A percentile compares a stretch with the other conserved stretches of the same genome.
These are phyloP conservation scores for Simalia tracyae DNA, from an alignment of 2,797 vertebrate species.

Conservation along the genomic window DNA sequence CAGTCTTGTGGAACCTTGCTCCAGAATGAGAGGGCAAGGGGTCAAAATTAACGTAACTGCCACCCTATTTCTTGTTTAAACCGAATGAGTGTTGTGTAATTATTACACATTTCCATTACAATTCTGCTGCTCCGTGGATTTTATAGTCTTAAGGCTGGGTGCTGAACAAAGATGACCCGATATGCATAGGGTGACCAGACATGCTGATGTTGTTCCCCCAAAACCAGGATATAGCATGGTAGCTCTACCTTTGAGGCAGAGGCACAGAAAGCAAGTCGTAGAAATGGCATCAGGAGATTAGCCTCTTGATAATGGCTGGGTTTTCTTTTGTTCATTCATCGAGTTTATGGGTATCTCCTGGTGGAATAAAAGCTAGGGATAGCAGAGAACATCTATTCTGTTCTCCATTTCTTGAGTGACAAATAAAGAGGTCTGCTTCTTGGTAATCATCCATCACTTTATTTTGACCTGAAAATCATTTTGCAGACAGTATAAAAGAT, in stretches of 20 bases:
- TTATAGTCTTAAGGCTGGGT: neutral
- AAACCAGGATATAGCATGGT: neutral
- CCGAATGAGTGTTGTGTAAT: neutral
- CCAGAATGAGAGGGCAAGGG: neutral
- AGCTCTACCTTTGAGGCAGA: neutral
- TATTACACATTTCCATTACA: neutral
- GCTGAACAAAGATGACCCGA: neutral
- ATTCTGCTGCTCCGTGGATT: neutral
- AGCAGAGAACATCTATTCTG: no score
- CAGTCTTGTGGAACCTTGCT: neutral
- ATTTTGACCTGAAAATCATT: no score
- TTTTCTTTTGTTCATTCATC: no score
- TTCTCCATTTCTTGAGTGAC: no score
- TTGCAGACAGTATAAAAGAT: no score
- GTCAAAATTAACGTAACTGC: neutral
- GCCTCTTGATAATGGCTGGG: no score
- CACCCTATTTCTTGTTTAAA: conserved; percentile 7
- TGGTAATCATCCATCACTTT: no score
- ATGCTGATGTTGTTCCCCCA: neutral
- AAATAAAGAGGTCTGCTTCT: no score
- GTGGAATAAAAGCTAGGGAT: no score
- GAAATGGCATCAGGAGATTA: no score
- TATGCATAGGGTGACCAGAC: neutral
- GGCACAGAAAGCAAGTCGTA: no score
- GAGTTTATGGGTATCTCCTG: no score